Evolutionary conservation across 1,140 invertebrate species (phyloP).

Genomic region (Brachionus sp.): DNA sequence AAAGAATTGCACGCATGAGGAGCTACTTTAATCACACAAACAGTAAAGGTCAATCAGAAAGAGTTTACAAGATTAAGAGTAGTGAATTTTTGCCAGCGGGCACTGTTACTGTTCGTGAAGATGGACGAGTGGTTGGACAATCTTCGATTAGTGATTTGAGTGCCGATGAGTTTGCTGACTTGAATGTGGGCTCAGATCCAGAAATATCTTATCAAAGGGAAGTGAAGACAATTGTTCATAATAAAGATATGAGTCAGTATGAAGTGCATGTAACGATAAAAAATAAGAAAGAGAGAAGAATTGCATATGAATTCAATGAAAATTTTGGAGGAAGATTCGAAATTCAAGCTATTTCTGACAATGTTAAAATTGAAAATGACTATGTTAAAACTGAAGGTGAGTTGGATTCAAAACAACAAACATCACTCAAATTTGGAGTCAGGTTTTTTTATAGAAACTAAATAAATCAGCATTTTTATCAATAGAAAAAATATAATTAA

Average conservation of each 20-base stretch:
- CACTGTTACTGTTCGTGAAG: conserved; percentile 26
- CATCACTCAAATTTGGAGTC: background rate
- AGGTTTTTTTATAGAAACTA: background rate
- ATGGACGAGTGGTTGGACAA: conserved; percentile 35
- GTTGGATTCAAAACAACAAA: background rate
- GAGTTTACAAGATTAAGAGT: background rate
- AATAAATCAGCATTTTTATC: no score
- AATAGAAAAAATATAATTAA: no score
- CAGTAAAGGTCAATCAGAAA: conserved; percentile 37
- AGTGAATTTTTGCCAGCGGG: conserved; percentile 22
- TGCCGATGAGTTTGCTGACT: background rate
- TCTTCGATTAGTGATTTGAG: background rate
- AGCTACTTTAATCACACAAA: background rate
- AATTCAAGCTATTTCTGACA: background rate
- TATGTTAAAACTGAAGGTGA: background rate
- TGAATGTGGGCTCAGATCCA: background rate
- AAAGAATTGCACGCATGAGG: background rate
- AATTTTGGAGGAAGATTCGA: conserved; percentile 19
- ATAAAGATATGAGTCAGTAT: conserved; percentile 16
- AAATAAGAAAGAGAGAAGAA: background rate
- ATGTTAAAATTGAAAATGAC: conserved; percentile 6
- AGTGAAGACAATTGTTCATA: conserved; percentile 20
- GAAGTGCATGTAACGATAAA: background rate
- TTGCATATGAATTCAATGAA: conserved; percentile 4
- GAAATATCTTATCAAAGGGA: conserved; percentile 1